Evolutionary conservation across 2,888 invertebrate genomes (phyloP).

Genomic region (Bhutanitis thaidina): DNA sequence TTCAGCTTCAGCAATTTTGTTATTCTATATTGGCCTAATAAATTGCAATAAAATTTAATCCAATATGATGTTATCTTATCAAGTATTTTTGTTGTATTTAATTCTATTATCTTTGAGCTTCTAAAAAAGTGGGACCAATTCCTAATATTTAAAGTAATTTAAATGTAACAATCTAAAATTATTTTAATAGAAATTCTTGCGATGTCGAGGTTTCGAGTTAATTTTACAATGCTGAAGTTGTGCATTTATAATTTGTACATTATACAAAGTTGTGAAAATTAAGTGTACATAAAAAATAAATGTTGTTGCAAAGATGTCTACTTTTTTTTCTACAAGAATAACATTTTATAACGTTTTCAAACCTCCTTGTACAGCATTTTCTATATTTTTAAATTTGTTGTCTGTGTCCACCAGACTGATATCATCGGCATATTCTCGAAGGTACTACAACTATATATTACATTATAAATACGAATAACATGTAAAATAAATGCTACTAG

Average conservation of each 20-base stretch:
- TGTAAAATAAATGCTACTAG: too few species aligned
- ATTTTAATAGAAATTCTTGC: slow-evolving; percentile 33
- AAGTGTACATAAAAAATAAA: slow-evolving; percentile 77
- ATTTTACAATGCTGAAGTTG: slow-evolving; percentile 77
- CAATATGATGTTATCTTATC: not conserved
- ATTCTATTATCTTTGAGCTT: slow-evolving; percentile 35
- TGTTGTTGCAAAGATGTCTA: slow-evolving; percentile 56
- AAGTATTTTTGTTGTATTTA: slow-evolving; percentile 1
- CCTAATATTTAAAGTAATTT: slow-evolving; percentile 42
- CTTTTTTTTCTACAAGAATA: too few species aligned
- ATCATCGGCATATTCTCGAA: too few species aligned
- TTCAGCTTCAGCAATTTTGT: not conserved
- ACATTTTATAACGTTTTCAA: too few species aligned
- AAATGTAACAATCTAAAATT: slow-evolving; percentile 32
- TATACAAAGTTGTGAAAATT: slow-evolving; percentile 65
- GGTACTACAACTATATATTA: too few species aligned
- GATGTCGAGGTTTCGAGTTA: slow-evolving; percentile 43
- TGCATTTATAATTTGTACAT: slow-evolving; percentile 79
- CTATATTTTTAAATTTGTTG: too few species aligned
- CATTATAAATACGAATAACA: too few species aligned
- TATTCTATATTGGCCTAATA: not conserved
- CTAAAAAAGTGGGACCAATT: slow-evolving; percentile 65
- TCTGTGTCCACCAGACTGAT: too few species aligned
- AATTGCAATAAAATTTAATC: not conserved
- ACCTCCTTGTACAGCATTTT: too few species aligned